Evolutionary conservation across 2,797 vertebrate species (phyloP).

Genomic region (Acanthurus lineatus): DNA sequence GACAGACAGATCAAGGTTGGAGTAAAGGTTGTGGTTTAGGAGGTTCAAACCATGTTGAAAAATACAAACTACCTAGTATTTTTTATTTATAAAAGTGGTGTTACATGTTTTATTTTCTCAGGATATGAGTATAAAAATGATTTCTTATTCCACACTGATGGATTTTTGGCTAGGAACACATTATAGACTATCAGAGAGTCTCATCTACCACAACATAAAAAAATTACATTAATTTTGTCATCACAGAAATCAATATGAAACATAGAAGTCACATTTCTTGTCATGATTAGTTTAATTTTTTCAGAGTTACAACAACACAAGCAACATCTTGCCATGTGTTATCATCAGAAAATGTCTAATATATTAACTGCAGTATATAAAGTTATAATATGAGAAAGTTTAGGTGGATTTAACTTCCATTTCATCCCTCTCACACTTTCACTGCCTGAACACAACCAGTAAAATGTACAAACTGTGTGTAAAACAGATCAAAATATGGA

Average conservation of each 20-base stretch:
- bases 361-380: neutral
- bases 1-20: constrained; percentile 44
- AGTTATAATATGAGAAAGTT: neutral
- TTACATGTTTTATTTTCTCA: constrained; percentile 5
- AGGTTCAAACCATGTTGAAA: constrained; percentile 26
- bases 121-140: neutral
- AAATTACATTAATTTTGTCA: neutral
- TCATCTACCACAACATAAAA: neutral
- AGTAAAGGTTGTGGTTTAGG: constrained; percentile 34
- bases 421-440: neutral
- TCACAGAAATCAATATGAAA: neutral
- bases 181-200: neutral
- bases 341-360: neutral
- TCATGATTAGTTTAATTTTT: neutral
- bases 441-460: neutral
- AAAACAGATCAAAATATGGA: constrained; percentile 21
- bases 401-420: neutral
- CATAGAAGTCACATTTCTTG: constrained; percentile 8
- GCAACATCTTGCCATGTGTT: neutral
- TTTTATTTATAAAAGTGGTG: neutral
- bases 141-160: neutral
- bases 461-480: constrained; percentile 1
- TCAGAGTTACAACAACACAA: neutral
- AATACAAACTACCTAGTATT: neutral
- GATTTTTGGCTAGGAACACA: neutral